Percentiles rank a stretch among this genome's conserved stretches.
Evolutionary conservation across 2,113 vertebrate species (phyloP).

Genomic region (Rhodinocichla rosea): DNA sequence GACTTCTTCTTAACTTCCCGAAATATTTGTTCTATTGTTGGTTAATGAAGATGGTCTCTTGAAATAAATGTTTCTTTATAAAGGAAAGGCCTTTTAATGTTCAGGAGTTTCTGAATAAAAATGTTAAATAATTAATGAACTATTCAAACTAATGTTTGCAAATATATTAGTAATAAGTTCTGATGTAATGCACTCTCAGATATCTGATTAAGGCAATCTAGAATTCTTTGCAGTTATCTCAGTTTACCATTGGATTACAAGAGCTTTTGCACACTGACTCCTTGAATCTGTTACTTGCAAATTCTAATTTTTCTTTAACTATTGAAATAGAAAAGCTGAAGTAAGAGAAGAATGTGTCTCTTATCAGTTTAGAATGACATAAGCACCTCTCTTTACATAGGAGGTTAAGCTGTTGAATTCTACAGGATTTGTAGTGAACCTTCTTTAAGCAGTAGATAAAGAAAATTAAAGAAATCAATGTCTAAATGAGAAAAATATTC

Average conservation of each 20-base stretch:
- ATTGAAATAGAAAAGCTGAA: slow-evolving; percentile 33
- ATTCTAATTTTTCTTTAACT: slow-evolving; percentile 20
- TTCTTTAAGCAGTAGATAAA: slow-evolving; percentile 59
- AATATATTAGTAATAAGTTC: not conserved
- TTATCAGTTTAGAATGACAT: slow-evolving; percentile 61
- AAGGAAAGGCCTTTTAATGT: not conserved
- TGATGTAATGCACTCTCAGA: not conserved
- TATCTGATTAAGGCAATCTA: not conserved
- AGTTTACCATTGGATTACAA: slow-evolving; percentile 47
- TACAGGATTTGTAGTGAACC: slow-evolving; percentile 43
- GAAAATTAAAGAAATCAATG: slow-evolving; percentile 59
- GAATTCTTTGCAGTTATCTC: slow-evolving; percentile 7
- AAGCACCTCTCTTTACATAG: slow-evolving; percentile 35
- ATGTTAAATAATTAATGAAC: not conserved
- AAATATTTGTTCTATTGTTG: not conserved
- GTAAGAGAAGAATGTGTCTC: not conserved
- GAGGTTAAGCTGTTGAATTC: slow-evolving; percentile 47
- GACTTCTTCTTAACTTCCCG: not conserved
- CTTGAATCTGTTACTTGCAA: not conserved
- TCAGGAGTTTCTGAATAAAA: slow-evolving; percentile 9
- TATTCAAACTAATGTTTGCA: slow-evolving; percentile 17
- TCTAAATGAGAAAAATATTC: slow-evolving; percentile 40
- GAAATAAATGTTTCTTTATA: not conserved
- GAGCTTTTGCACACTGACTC: slow-evolving; percentile 10
- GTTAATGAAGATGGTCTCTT: not conserved